Percentiles rank a stretch among this genome's conserved stretches.
These are phyloP conservation scores for Teleogryllus occipitalis DNA, from an alignment of 1,140 invertebrate genomes.

Conservation along the genomic window DNA sequence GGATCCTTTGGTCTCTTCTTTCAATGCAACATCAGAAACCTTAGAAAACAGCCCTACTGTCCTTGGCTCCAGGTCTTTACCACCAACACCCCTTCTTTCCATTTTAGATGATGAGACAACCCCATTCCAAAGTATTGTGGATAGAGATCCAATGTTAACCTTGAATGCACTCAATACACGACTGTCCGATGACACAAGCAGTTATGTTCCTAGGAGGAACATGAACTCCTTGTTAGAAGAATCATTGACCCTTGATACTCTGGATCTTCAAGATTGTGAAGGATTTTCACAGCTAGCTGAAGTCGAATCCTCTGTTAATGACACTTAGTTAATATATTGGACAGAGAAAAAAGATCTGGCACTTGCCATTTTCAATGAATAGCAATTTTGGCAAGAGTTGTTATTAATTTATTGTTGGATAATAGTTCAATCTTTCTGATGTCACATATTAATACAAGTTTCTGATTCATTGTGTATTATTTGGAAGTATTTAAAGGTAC, in stretches of 20 bases:
- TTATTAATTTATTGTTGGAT: too few relatives aligned
- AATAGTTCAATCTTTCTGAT: too few relatives aligned
- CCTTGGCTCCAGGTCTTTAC: conserved; percentile 35
- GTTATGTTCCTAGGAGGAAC: conserved; percentile 22
- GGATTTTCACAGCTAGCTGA: conserved; percentile 38
- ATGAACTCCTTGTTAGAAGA: conserved; percentile 28
- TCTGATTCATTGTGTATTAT: too few relatives aligned
- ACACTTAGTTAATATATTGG: neutral
- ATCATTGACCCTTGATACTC: conserved; percentile 38
- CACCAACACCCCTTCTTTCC: conserved; percentile 33
- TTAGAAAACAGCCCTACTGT: conserved; percentile 33
- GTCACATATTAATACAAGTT: too few relatives aligned
- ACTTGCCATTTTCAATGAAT: too few relatives aligned
- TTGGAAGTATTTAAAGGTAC: too few relatives aligned
- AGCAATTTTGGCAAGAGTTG: too few relatives aligned
- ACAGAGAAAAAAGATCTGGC: too few relatives aligned
- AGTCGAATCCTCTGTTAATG: conserved; percentile 27
- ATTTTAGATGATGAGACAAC: conserved; percentile 7
- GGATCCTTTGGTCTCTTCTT: conserved; percentile 26
- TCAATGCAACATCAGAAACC: conserved; percentile 26
- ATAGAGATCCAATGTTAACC: conserved; percentile 37
- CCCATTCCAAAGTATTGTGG: conserved; percentile 23
- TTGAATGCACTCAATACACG: conserved; percentile 36
- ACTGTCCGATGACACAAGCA: conserved; percentile 25
- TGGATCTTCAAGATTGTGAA: conserved; percentile 39